phyloP scores from a whole-genome alignment of 2,797 vertebrate species.

The Acridotheres tristis region DNA sequence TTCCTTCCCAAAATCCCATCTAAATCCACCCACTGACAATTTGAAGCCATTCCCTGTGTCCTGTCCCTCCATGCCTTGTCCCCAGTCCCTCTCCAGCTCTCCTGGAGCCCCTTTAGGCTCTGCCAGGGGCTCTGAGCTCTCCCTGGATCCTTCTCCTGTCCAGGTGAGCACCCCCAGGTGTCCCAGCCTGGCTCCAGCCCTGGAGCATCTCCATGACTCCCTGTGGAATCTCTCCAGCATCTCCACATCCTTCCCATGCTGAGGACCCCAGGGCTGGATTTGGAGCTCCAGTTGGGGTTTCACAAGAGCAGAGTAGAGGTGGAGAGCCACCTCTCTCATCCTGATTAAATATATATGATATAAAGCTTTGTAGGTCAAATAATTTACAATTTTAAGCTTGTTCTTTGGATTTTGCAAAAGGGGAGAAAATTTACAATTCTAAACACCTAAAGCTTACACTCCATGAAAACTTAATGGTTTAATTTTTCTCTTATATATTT shows the following conservation, averaged over 20 bases:
- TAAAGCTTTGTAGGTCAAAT: background rate
- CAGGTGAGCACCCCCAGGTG: fast-evolving
- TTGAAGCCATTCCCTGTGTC: background rate
- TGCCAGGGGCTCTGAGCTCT: background rate
- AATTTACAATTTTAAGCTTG: background rate
- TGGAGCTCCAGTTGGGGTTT: background rate
- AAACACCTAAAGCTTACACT: background rate
- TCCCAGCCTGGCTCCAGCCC: background rate
- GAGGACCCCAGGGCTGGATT: background rate
- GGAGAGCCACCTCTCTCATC: background rate
- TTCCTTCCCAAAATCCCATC: background rate
- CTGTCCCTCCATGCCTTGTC: background rate
- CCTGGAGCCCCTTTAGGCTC: background rate
- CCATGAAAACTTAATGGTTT: background rate
- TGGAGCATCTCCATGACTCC: fast-evolving
- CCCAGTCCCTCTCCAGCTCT: background rate
- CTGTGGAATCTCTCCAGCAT: background rate
- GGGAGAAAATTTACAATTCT: background rate
- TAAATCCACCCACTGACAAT: fast-evolving
- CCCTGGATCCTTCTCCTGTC: background rate
- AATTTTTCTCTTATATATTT: background rate
- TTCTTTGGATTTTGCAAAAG: background rate
- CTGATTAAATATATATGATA: background rate
- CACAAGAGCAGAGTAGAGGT: background rate
- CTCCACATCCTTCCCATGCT: background rate